Evolutionary conservation across 2,797 vertebrate genomes (phyloP), one percentile per base, ranked within the genome.

Genomic region (Anomalospiza imberbis): DNA sequence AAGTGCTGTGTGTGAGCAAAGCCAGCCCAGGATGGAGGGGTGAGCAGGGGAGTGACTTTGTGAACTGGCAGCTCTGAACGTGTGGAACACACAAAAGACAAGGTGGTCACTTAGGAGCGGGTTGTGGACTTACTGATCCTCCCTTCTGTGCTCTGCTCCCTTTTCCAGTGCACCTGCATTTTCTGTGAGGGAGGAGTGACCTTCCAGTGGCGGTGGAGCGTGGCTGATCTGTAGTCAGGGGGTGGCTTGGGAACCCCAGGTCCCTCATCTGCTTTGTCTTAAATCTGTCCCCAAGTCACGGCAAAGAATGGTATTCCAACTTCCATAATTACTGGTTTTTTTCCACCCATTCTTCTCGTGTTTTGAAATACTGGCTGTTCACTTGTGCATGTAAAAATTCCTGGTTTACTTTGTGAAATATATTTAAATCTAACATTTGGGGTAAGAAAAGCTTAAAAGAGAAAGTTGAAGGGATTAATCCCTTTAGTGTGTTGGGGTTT

Each of bases 61-160:
- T 54, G 24, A 65, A 34, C 6, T 1, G 11, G 9, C 42, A 71
- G 6, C 24, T 73, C 24, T 63, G 48, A 48, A 7, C 1, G 0
- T 22, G 19, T 21, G 38, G 28, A 40, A 20, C 32, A 14, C n/a
- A 36, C 11, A 7, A 11, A 78, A 68, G 9, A 4, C 15, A 48
- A 36, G 58, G 28, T 7, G 11, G 7, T 48, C 24, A 42, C 12
- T 25, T 12, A 24, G 18, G 29, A 29, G 12, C 6, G 2, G 3
- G 16, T 34, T 62, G 74, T 38, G 10, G 2, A 13, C 3, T 51
- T 26, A 7, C 1, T 10, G 26, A 34, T 74, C n/a, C 5, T 87
- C 65, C 18, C 17, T 40, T 14, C 5, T 58, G 9, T 54, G 25
- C 19, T 82, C 84, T 78, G 17, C 17, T 81, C 7, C 13, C 12